Evolutionary conservation across 2,888 invertebrate genomes (phyloP).

Genomic region (Acronicta aceris): DNA sequence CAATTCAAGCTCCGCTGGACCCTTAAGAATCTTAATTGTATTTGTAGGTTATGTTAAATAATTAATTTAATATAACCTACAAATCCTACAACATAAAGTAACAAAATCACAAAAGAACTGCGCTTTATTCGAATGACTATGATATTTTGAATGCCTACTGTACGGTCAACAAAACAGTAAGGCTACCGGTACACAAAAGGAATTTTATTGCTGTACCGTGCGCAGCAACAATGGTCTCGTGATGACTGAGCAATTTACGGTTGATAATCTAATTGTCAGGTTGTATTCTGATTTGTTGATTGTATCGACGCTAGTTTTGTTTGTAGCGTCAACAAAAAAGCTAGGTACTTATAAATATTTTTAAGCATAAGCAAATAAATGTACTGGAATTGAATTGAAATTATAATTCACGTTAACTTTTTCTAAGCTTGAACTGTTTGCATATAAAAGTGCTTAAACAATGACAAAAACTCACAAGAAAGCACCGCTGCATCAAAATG

Average conservation of each 20-base stretch:
- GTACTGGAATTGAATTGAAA: no score
- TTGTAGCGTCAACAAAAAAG: conserved; percentile 62
- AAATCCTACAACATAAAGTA: conserved; percentile 40
- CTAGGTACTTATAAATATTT: no score
- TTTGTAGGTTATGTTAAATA: conserved; percentile 8
- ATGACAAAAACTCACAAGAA: no score
- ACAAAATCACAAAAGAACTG: conserved; percentile 33
- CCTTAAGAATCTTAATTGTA: no score
- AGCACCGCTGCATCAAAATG: not conserved
- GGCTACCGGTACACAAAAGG: conserved; percentile 66
- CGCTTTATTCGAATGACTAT: conserved; percentile 63
- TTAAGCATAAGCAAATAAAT: no score
- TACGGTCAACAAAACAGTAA: conserved; percentile 69
- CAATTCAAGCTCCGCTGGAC: no score
- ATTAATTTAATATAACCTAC: conserved; percentile 36
- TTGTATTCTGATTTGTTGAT: conserved; percentile 79
- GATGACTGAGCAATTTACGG: conserved; percentile 76
- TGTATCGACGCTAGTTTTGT: conserved; percentile 65
- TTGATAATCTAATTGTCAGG: conserved; percentile 84
- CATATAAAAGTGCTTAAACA: no score
- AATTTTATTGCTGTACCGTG: conserved; percentile 65
- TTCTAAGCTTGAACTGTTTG: no score
- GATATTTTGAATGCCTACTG: conserved; percentile 54
- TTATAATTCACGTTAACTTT: no score
- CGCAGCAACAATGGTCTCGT: conserved; percentile 69